Evolutionary conservation across 1,140 invertebrate genomes (phyloP), one percentile per base, ranked within the genome.

Genomic region (Procambarus clarkii): DNA sequence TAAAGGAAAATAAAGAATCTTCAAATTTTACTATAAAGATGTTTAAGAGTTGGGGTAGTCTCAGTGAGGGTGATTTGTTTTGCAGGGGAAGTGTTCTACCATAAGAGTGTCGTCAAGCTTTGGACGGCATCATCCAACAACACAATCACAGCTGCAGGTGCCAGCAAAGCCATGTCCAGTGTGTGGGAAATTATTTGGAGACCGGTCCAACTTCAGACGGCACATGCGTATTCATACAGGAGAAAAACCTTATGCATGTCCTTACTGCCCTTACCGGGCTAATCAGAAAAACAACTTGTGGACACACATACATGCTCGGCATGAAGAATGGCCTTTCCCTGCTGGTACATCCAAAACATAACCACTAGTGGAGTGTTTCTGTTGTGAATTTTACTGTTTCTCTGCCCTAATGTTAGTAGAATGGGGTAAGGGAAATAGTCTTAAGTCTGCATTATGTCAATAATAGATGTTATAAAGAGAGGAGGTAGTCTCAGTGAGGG

Each of bases 201-300:
- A 71, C 50, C 74, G 88, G 81, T 85, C 86, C 82, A 86, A 92
- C 74, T 84, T 85, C 44, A 58, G 87, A 46, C 83, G 87, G 74
- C 91, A 93, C 74, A 84, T 86, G 8, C 91, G 91, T 83, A 92
- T 93, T 44, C 93, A 93, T 50, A 93, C 93, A 13, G 93, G 93
- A 54, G 93, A 93, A 84, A 88, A 92, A 46, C 93, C 96, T 0
- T 97, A 96, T 93, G 95, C 96, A 45, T 97, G 96, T 93, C 94
- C 94, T 1, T 87, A 96, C 50, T 97, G 96, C 93, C 94, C 94
- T 1, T 78, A 96, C 94, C 95, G 95, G 48, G 97, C 97, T 92
- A 95, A 96, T 5, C 87, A 92, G 77, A 90, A 90, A 80, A 90
- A 86, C 80, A 85, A 88, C 69, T 60, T 92, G 15, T 45, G 91